A percentile compares a stretch with the other conserved stretches of the same genome.
Evolutionary conservation across 2,888 invertebrate species (phyloP).

Genomic region (Sarcophaga carnaria): DNA sequence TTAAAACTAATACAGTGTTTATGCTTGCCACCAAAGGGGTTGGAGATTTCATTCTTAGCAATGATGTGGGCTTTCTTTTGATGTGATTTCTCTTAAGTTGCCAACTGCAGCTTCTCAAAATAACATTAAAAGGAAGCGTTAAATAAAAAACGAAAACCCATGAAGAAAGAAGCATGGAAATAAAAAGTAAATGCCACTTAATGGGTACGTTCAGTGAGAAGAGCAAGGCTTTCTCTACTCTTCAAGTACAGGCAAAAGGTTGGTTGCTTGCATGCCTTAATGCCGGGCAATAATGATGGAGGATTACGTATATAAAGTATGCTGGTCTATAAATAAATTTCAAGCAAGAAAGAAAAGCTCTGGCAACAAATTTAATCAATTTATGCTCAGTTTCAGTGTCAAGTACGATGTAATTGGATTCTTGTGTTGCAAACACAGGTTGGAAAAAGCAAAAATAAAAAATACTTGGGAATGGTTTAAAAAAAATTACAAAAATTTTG

Average conservation of each 20-base stretch:
- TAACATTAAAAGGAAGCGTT: slow-evolving; percentile 75
- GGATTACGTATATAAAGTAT: slow-evolving; percentile 11
- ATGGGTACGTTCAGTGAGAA: slow-evolving; percentile 65
- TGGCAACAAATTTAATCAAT: slow-evolving; percentile 63
- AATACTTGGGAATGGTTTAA: neutral
- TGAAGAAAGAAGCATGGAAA: slow-evolving; percentile 9
- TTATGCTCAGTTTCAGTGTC: slow-evolving; percentile 64
- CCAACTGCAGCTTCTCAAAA: slow-evolving; percentile 58
- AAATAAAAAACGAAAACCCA: slow-evolving; percentile 75
- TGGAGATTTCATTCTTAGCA: slow-evolving; percentile 5
- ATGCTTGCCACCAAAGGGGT: neutral
- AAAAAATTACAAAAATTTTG: neutral
- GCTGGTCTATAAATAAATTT: slow-evolving; percentile 51
- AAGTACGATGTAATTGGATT: slow-evolving; percentile 66
- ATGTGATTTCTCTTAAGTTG: slow-evolving; percentile 66
- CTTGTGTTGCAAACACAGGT: slow-evolving; percentile 10
- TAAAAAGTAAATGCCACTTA: slow-evolving; percentile 78
- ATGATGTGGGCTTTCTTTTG: slow-evolving; percentile 49
- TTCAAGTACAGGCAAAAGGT: slow-evolving; percentile 48
- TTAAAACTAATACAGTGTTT: slow-evolving; percentile 30
- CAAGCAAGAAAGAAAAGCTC: neutral
- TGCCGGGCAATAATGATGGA: slow-evolving; percentile 31
- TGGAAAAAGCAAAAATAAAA: neutral
- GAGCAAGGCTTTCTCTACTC: slow-evolving; percentile 40
- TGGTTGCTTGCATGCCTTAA: neutral